Conservation (phyloP, 2,888 invertebrate species). For the Antheraea yamamai region DNA sequence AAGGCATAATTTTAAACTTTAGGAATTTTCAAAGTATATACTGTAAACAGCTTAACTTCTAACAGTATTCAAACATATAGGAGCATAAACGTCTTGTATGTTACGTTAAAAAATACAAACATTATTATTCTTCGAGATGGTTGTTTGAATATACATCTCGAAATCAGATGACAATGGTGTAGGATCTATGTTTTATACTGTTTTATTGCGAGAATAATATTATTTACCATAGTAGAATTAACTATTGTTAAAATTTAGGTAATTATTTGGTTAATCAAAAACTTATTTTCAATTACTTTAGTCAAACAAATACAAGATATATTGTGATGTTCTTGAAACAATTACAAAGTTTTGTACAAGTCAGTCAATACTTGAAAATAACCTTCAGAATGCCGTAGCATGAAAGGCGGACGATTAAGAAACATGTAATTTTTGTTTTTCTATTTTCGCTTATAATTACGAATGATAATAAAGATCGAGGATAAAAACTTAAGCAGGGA, state of each 20-base stretch:
- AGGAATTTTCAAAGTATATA: neutral
- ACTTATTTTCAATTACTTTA: neutral
- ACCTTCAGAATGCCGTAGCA: conserved; percentile 31
- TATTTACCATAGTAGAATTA: neutral
- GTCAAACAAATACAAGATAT: neutral
- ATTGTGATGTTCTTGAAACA: neutral
- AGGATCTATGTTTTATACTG: neutral
- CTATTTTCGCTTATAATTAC: neutral
- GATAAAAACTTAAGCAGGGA: too few relatives aligned
- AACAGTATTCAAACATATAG: neutral
- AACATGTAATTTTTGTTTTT: neutral
- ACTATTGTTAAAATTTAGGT: neutral
- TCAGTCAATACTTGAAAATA: neutral
- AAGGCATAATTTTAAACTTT: neutral
- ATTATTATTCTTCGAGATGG: neutral
- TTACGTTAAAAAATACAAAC: too few relatives aligned
- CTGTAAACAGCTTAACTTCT: neutral
- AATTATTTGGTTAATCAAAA: neutral
- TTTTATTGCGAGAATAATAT: neutral
- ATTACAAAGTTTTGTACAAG: neutral
- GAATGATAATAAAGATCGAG: neutral
- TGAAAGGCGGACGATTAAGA: conserved; percentile 34
- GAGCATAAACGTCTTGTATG: neutral
- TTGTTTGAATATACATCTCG: neutral
- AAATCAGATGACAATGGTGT: neutral